Evolutionary conservation across 2,888 invertebrate species (phyloP), one percentile per base, ranked within the genome.

Genomic region (Temnothorax rugatulus): DNA sequence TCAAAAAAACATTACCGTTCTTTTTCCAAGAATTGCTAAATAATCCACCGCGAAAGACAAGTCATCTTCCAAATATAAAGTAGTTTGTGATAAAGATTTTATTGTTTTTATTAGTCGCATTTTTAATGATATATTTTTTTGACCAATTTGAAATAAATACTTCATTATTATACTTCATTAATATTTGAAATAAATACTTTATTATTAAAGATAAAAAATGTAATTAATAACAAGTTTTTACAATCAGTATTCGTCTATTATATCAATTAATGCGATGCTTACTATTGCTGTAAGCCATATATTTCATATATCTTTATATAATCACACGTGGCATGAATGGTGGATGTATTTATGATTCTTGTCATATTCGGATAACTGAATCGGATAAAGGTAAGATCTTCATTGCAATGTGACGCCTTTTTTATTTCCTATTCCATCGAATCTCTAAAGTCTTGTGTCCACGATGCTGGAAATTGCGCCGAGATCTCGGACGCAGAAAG

Each of bases 321-420:
- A 63, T 83, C 50, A 68, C 73, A 73, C 63, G 50, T 57, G 15
- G 25, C 38, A 73, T 57, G 63, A 85, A 38, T 59, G 0, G 25
- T 75, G 66, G 50, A 82, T 84, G 38, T 50, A 44, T 68, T 82
- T 74, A 54, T 18, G 44, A 47, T 63, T 44, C 47, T 66, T 57
- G 52, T 64, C 29, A 29, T 63, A 74, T 85, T 66, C 50, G 52
- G 38, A 79, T 44, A 61, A 79, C 64, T 50, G 9, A 64, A 29
- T 64, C 38, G 44, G 34, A 54, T 74, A 73, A 77, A 71, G 44
- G 47, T 50, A 25, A 18, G 29, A 29, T 21, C 18, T 76, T 52
- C 25, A 21, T 8, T 44, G 34, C n/a, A 44, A 29, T 11, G 41
- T 25, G n/a, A 15, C 2, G 41, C 18, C 76, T 18, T 59, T 68